Evolutionary conservation across 2,113 vertebrate species (phyloP).

Genomic region (Irena cyanogastra): DNA sequence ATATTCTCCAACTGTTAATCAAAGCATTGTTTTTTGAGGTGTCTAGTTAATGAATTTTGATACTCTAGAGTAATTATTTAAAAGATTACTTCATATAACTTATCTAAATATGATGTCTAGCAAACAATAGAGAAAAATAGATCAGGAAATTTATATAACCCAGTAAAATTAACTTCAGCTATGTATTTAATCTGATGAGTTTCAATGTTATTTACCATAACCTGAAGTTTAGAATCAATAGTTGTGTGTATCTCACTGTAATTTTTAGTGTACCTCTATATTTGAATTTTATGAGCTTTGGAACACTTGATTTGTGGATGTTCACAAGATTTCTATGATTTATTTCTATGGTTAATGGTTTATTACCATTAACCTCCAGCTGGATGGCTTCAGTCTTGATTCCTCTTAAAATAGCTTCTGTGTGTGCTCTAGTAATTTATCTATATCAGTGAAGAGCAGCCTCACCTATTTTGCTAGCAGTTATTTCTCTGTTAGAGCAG

Average conservation of each 20-base stretch:
- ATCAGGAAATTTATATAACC: not conserved
- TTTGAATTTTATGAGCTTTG: not conserved
- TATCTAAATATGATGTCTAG: not conserved
- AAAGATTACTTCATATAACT: not conserved
- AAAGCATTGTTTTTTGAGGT: not conserved
- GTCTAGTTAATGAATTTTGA: not conserved
- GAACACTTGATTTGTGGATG: not conserved
- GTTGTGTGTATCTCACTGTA: not conserved
- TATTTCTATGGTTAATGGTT: too few species aligned
- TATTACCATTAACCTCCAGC: not conserved
- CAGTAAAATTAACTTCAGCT: not conserved
- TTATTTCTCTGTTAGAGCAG: not conserved
- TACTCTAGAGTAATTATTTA: not conserved
- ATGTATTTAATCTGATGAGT: rapidly evolving
- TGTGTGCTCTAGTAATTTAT: not conserved
- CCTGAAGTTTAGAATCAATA: not conserved
- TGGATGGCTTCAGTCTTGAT: not conserved
- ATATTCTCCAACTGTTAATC: not conserved
- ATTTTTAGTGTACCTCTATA: not conserved
- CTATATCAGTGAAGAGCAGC: not conserved
- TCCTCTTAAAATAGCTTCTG: not conserved
- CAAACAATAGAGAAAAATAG: not conserved
- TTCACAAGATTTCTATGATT: not conserved
- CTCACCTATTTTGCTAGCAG: not conserved
- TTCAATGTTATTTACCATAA: not conserved